Base-by-base conservation (phyloP, 2,888 invertebrate species). In the Choristoneura rosaceana region DNA sequence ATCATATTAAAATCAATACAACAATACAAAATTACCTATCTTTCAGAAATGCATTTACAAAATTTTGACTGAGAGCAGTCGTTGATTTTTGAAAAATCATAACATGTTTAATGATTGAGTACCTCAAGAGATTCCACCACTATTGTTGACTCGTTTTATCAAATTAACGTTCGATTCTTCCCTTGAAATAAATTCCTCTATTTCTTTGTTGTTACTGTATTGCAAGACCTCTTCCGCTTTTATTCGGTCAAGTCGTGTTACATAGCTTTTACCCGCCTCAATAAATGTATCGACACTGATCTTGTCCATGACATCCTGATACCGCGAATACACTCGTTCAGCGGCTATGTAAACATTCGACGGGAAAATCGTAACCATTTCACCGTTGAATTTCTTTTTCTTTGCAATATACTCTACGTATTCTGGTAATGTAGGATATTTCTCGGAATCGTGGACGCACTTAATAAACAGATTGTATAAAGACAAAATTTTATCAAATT, bases 181-280 rank as follows among this genome's bases (percentile, higher is more conserved):
- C 7, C 25, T 75, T 68, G 66, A 69, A 66, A 82, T 77, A 74
- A 78, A 81, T 68, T 77, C 70, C 1, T 50, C 73, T 68, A 82
- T 80, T 76, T 80, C 80, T 58, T 71, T 69, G n/a, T 79, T 76
- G 55, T 33, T 71, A 45, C 60, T 70, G 43, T 80, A 80, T 14
- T 76, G 75, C 33, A 77, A 61, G 69, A 45, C 64, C 45, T 75
- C 74, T 78, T 82, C 82, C 0, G 75, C 78, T 76, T 80, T 80
- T 17, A 82, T 73, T 45, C 82, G 78, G 62, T 78, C 75, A 63
- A 50, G 38, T 65, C 81, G 76, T 59, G 17, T 73, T 8, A 75
- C 75, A 59, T 74, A 74, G n/a, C 7, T 52, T 64, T 77, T 77
- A 25, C 65, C 58, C 10, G 76, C 76, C 3, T 73, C 34, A 62